These are phyloP conservation scores for Linurgus olivaceus DNA, from an alignment of 2,797 vertebrate genomes.

Conservation along the genomic window DNA sequence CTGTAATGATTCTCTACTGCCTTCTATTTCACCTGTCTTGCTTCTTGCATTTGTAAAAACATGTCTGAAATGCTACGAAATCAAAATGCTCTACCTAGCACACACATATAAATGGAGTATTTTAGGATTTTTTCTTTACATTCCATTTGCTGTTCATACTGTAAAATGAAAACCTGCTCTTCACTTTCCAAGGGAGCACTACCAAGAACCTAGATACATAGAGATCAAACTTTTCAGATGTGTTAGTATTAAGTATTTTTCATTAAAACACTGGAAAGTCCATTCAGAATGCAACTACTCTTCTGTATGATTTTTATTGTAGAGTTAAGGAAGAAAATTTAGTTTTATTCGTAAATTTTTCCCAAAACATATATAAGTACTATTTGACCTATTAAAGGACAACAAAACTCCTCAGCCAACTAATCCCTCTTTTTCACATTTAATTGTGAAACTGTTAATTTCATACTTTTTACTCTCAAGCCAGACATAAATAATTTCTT, in stretches of 20 bases:
- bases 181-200: background rate
- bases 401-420: background rate
- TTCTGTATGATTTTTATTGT: background rate
- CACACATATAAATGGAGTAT: background rate
- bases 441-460: background rate
- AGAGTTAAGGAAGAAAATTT: background rate
- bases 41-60: background rate
- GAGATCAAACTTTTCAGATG: background rate
- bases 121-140: background rate
- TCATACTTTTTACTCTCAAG: background rate
- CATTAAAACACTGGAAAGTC: background rate
- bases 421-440: background rate
- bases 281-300: background rate
- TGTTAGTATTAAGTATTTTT: background rate
- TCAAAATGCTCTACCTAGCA: background rate
- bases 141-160: background rate
- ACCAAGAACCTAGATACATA: background rate
- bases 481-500: background rate
- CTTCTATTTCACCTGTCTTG: background rate
- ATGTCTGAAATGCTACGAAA: background rate
- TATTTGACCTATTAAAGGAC: background rate
- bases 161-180: background rate
- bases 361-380: background rate
- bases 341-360: background rate
- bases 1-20: background rate